Percentiles rank a stretch among this genome's conserved stretches.
These are phyloP conservation scores for Gymnorhina tibicen DNA, from an alignment of 2,113 vertebrate genomes.

Conservation along the genomic window DNA sequence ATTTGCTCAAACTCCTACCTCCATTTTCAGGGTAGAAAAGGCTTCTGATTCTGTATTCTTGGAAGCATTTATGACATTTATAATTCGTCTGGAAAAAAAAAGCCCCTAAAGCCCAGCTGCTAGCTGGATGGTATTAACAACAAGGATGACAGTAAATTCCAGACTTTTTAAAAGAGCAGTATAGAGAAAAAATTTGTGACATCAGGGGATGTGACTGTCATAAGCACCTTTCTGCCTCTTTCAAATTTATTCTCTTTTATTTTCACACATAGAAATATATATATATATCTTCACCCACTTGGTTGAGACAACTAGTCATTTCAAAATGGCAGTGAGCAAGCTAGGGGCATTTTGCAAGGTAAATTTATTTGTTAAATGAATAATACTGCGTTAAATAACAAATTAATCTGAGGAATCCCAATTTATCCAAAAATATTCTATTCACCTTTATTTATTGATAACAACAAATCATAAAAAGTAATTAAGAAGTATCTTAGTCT, in stretches of 20 bases:
- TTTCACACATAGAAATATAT: not conserved
- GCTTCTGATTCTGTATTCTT: not conserved
- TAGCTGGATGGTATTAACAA: not conserved
- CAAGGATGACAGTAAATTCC: not conserved
- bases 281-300: not conserved
- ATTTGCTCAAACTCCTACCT: not conserved
- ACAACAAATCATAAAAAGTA: not conserved
- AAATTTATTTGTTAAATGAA: not conserved
- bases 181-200: not conserved
- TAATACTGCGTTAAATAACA: not conserved
- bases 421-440: not conserved
- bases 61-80: constrained; percentile 22
- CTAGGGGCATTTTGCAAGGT: not conserved
- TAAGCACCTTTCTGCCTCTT: not conserved
- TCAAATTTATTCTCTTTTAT: not conserved
- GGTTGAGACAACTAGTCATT: not conserved
- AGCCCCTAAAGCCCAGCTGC: not conserved
- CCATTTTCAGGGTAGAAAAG: not conserved
- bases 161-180: not conserved
- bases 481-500: not conserved
- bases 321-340: not conserved
- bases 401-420: not conserved
- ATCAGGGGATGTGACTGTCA: not conserved
- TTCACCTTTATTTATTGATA: not conserved
- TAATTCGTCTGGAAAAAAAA: not conserved